Conservation (phyloP, 2,113 vertebrate genomes). For the Lamprotornis superbus region DNA sequence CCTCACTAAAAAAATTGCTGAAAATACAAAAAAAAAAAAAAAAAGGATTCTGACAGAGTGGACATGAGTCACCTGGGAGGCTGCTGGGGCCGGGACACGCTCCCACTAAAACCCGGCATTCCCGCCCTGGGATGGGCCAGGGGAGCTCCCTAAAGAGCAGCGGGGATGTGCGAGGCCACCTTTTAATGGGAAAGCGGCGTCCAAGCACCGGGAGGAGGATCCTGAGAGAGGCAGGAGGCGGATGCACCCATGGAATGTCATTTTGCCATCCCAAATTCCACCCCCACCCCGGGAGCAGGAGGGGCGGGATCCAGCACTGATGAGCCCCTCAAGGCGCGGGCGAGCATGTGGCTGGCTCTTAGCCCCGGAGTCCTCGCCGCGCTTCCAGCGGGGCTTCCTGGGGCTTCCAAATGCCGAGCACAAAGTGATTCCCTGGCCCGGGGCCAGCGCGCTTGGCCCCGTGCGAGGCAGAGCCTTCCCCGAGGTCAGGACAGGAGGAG, state of each 20-base stretch:
- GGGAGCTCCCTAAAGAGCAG: background rate
- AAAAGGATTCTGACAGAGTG: background rate
- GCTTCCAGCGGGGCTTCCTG: background rate
- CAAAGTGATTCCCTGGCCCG: conserved; percentile 3
- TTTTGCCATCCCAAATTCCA: background rate
- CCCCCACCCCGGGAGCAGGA: background rate
- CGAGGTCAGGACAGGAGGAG: background rate
- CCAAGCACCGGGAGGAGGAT: background rate
- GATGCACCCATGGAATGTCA: background rate
- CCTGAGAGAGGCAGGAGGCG: background rate
- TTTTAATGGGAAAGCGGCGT: background rate
- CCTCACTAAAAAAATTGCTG: background rate
- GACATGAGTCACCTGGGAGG: conserved; percentile 28
- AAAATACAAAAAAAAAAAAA: background rate
- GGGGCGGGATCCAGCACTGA: fast-evolving
- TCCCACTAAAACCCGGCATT: background rate
- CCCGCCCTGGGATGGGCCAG: background rate
- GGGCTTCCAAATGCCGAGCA: background rate
- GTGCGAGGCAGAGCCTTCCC: background rate
- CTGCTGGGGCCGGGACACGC: background rate
- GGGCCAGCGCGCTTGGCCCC: background rate
- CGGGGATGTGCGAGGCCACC: background rate
- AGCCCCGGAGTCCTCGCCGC: background rate
- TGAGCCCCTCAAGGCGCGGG: fast-evolving
- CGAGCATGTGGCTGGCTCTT: background rate